phyloP scores from a whole-genome alignment of 2,888 invertebrate genomes.

The Seladonia tumulorum region DNA sequence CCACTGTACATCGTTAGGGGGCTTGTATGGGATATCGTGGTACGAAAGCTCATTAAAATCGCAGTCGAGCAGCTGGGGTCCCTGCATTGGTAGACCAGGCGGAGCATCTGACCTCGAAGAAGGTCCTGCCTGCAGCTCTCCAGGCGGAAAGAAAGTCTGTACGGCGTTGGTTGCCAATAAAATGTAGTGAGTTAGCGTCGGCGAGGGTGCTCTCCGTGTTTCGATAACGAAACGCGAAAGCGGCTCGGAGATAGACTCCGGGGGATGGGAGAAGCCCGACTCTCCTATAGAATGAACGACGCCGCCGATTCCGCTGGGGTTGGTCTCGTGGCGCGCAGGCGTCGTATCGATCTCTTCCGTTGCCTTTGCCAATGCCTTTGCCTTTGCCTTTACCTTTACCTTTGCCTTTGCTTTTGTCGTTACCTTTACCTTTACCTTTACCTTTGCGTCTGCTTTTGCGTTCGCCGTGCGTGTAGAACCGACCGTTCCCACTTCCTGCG shows the following conservation, averaged over 20 bases:
- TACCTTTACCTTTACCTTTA: conserved; percentile 30
- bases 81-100: not conserved
- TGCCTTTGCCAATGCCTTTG: conserved; percentile 34
- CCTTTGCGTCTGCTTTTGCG: conserved; percentile 34
- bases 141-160: not conserved
- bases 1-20: not conserved
- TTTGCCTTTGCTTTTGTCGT: conserved; percentile 30
- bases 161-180: conserved; percentile 47
- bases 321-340: conserved; percentile 74
- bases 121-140: too few relatives aligned
- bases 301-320: conserved; percentile 44
- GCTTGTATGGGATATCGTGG: not conserved
- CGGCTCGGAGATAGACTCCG: not conserved
- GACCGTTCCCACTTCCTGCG: conserved; percentile 9
- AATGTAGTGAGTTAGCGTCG: conserved; percentile 48
- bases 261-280: conserved; percentile 35
- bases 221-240: conserved; percentile 40
- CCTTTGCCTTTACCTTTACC: conserved; percentile 29
- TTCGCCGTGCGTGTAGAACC: conserved; percentile 38
- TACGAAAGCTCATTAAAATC: not conserved
- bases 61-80: not conserved
- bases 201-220: conserved; percentile 24
- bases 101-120: not conserved
- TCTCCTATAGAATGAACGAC: conserved; percentile 44
- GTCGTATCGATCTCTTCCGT: conserved; percentile 77